Evolutionary conservation across 2,888 invertebrate genomes (phyloP).

Genomic region (Argyresthia goedartella): DNA sequence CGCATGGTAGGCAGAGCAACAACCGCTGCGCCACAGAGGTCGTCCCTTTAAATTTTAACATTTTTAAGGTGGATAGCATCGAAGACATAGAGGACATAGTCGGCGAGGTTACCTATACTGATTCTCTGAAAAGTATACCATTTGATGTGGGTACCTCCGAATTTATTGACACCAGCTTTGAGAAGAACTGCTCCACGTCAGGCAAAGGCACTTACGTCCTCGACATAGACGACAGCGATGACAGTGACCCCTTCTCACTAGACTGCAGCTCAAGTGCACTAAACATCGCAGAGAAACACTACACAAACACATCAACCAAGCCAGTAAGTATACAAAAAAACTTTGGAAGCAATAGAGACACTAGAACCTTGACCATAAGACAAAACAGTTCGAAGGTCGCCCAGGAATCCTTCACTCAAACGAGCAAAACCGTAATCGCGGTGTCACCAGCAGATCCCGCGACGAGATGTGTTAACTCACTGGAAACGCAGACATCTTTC

Average conservation of each 20-base stretch:
- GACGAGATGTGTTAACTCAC: slow-evolving; percentile 21
- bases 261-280: background rate
- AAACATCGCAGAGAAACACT: background rate
- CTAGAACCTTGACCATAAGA: background rate
- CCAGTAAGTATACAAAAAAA: slow-evolving; percentile 10
- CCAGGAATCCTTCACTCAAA: slow-evolving; percentile 64
- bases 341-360: slow-evolving; percentile 12
- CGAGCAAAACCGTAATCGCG: slow-evolving; percentile 70
- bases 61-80: too few species aligned
- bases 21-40: too few species aligned
- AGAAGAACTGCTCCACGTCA: slow-evolving; percentile 41
- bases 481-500: slow-evolving; percentile 55
- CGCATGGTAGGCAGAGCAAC: too few species aligned
- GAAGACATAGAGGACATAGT: slow-evolving; percentile 51
- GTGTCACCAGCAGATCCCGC: slow-evolving; percentile 40
- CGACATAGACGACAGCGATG: slow-evolving; percentile 38
- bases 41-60: too few species aligned
- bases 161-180: slow-evolving; percentile 50
- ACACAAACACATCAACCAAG: background rate
- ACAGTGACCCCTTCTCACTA: slow-evolving; percentile 16
- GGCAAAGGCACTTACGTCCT: slow-evolving; percentile 54
- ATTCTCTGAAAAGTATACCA: slow-evolving; percentile 56
- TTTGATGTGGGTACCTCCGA: slow-evolving; percentile 39
- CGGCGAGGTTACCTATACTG: slow-evolving; percentile 41
- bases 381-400: slow-evolving; percentile 26